Evolutionary conservation across 2,113 vertebrate species (phyloP), one percentile per base, ranked within the genome.

Genomic region (Microcebus griseorufus): DNA sequence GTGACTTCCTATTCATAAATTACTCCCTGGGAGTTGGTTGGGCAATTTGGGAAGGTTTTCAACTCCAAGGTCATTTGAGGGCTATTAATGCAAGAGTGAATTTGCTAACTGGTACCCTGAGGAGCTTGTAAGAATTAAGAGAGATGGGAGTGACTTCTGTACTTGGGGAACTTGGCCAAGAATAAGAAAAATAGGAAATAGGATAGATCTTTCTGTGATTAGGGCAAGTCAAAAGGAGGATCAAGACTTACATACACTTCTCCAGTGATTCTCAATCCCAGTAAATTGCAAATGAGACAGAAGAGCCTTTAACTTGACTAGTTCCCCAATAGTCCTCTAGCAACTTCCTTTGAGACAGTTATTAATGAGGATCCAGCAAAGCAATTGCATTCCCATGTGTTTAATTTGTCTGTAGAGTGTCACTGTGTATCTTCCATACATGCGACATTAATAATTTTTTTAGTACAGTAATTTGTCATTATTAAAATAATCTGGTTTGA

Each of bases 401-500:
- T 83, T 87, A 87, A 76, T 78, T 55, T 93, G 55, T 89, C 84
- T 42, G 42, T 65, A 76, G 83, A 73, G 23, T 55, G 18, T 83
- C 72, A n/a, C 37, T 32, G 16, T 69, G 29, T 60, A 55, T 51
- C 75, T 94, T 27, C 42, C 27, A 65, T 32, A 64, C 1, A 22
- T 60, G 37, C 6, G 42, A 55, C 20, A 53, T 93, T 32, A 67
- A 42, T 45, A 76, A 51, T 1, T 58, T 94, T 97, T 94, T 95
- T 73, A 90, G 45, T 81, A 87, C 58, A 39, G 34, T 42, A 32
- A 6, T 16, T 95, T 97, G 51, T 55, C 88, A 12, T 79, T 70
- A 94, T 97, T 97, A 91, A 85, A 93, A 53, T 76, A 88, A 53
- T 76, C 62, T 98, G 29, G 13, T 96, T 97, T 96, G 45, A 97